A percentile compares a stretch with the other conserved stretches of the same genome.
phyloP scores from a whole-genome alignment of 2,113 vertebrate species.

The Oenanthe melanoleuca region DNA sequence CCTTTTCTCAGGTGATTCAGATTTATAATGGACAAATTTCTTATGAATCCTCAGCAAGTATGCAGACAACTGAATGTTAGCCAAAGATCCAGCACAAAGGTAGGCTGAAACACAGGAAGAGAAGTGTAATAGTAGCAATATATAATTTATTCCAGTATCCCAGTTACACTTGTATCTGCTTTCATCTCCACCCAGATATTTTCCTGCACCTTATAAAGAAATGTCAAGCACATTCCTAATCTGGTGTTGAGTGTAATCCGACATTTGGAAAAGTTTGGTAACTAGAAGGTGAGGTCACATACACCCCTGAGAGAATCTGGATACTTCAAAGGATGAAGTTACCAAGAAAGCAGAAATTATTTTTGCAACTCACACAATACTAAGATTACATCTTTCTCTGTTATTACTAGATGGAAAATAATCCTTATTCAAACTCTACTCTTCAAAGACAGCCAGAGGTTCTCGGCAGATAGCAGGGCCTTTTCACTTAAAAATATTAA shows the following conservation, averaged over 20 bases:
- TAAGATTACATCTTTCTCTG: background rate
- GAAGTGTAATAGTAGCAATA: constrained; percentile 56
- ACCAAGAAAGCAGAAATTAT: constrained; percentile 47
- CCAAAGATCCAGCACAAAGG: constrained; percentile 49
- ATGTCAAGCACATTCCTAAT: constrained; percentile 66
- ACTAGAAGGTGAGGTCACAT: constrained; percentile 59
- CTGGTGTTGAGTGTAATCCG: constrained; percentile 70
- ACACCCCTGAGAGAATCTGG: constrained; percentile 52
- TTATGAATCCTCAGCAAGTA: constrained; percentile 3
- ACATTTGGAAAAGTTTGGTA: constrained; percentile 71
- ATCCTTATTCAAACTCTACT: background rate
- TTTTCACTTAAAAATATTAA: background rate
- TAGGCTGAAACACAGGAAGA: constrained; percentile 55
- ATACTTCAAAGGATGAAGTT: constrained; percentile 62
- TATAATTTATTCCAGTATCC: constrained; percentile 66
- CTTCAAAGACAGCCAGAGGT: constrained; percentile 1
- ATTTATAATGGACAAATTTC: background rate
- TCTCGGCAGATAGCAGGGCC: background rate
- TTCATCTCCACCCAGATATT: constrained; percentile 68
- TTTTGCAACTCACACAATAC: constrained; percentile 54
- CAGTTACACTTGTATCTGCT: constrained; percentile 64
- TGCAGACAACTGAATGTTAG: constrained; percentile 15
- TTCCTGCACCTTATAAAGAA: constrained; percentile 70
- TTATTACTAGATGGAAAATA: constrained; percentile 32
- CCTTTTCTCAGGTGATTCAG: background rate